Evolutionary conservation across 2,113 vertebrate species (phyloP).

Genomic region (Toxostoma redivivum): DNA sequence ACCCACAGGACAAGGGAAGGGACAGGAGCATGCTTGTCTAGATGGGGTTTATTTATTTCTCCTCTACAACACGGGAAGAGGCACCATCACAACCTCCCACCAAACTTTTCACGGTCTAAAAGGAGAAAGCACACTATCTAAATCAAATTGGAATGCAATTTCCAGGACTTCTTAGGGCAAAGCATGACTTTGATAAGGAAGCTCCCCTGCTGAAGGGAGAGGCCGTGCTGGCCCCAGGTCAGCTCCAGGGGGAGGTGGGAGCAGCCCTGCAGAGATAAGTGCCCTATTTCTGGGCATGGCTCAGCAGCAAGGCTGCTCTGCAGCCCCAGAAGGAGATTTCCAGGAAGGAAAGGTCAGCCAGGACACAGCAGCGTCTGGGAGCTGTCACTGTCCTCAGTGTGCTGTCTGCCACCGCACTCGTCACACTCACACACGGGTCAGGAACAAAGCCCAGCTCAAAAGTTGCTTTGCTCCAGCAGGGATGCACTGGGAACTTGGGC

Average conservation of each 20-base stretch:
- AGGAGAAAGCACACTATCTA: background rate
- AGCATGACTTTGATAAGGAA: constrained; percentile 7
- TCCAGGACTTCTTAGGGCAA: background rate
- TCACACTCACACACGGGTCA: background rate
- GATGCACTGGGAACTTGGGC: background rate
- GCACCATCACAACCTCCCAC: background rate
- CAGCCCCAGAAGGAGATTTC: background rate
- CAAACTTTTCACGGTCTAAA: background rate
- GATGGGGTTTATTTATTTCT: background rate
- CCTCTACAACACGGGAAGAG: background rate
- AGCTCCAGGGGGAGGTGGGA: background rate
- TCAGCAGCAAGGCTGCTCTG: background rate
- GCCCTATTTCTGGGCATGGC: constrained; percentile 8
- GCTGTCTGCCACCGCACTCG: background rate
- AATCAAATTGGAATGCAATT: background rate
- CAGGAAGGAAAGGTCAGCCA: background rate
- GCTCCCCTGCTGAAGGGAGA: accelerated
- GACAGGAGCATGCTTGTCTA: background rate
- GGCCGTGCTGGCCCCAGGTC: background rate
- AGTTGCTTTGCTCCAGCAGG: background rate
- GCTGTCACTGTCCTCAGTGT: background rate
- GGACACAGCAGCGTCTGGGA: background rate
- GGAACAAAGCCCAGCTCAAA: background rate
- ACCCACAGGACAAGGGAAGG: background rate
- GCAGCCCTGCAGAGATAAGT: constrained; percentile 9